Evolutionary conservation across 1,140 invertebrate genomes (phyloP), one percentile per base, ranked within the genome.

Genomic region (Anoplophora glabripennis): DNA sequence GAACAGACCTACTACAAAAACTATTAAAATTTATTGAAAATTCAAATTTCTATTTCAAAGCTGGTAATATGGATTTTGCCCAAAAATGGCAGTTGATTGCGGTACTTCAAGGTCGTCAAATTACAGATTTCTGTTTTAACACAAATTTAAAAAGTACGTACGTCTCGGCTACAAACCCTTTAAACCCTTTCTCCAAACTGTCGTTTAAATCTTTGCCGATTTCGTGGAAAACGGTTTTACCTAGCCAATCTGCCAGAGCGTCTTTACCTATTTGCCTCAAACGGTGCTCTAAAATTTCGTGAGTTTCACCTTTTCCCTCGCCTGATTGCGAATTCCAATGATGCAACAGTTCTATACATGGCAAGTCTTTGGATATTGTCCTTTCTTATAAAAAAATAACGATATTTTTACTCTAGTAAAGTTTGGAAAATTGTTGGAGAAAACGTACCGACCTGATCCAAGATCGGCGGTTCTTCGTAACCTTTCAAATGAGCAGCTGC

Each of bases 221-320:
- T 61, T 83, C 73, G 53, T 78, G 71, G 71, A 85, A 86, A 2
- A 81, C 78, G 3, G 77, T 79, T 55, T 72, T 79, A 7, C 82
- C 80, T 1, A 86, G 63, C 83, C 83, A 85, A 67, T 84, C 76
- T 0, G 84, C 83, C 55, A 86, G 63, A 59, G 83, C 77, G 4
- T 63, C 60, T 64, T 77, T 80, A 59, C 77, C 78, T 44, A 86
- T 71, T 75, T 85, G 83, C 28, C 79, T 74, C 8, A 86, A 65
- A 59, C 82, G 76, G 36, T 76, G 78, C 34, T 71, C 70, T 7
- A 86, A 52, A 18, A 72, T 52, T 61, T 80, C 78, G 59, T 86
- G 83, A 11, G 79, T 81, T 61, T 80, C 77, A 1, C 80, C 79
- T 62, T 71, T 75, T 1, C 83, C 84, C 66, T 80, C 78, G 0